These are phyloP conservation scores for Tricholaema leucomelas DNA, from an alignment of 2,113 vertebrate species.

Conservation along the genomic window DNA sequence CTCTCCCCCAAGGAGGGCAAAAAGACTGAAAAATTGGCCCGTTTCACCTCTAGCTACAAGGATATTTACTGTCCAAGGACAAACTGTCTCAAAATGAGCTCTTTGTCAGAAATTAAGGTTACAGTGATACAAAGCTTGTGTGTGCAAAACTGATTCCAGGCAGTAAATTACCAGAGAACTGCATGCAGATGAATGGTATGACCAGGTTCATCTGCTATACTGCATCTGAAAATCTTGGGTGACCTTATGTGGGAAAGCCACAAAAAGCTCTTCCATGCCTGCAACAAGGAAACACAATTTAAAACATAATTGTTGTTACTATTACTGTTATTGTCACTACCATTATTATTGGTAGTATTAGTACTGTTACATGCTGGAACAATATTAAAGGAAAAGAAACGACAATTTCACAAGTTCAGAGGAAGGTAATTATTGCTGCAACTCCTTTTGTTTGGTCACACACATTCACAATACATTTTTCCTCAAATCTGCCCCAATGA, in stretches of 20 bases:
- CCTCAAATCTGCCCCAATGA: neutral
- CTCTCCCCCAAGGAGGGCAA: neutral
- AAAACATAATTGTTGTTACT: neutral
- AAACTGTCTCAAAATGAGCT: neutral
- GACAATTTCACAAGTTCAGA: neutral
- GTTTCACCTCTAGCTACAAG: neutral
- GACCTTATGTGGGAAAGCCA: neutral
- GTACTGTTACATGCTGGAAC: neutral
- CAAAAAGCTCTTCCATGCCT: neutral
- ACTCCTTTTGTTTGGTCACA: neutral
- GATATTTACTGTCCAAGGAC: neutral
- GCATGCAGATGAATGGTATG: neutral
- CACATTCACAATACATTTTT: neutral
- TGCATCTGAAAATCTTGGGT: neutral
- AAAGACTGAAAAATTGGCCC: neutral
- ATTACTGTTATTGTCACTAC: neutral
- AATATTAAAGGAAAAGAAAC: neutral
- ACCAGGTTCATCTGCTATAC: neutral
- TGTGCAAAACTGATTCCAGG: neutral
- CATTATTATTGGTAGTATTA: neutral
- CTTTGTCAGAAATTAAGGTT: neutral
- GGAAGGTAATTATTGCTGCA: neutral
- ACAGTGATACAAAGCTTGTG: neutral
- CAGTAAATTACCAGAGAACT: neutral
- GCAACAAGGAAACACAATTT: neutral